phyloP scores from a whole-genome alignment of 2,113 vertebrate species.

The Ursus arctos region DNA sequence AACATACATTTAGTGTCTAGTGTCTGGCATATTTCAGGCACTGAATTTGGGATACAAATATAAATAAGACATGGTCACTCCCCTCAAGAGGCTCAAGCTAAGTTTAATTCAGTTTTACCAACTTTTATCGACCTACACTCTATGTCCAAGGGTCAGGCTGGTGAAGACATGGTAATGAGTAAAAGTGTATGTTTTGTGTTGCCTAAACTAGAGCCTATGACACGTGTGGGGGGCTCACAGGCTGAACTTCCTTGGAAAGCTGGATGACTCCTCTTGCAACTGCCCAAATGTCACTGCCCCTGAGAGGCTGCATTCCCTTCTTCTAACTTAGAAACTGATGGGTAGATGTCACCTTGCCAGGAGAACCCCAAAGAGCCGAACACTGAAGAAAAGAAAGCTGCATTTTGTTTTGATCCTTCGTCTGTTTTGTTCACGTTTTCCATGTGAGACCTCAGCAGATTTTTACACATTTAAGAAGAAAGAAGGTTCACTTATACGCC shows the following conservation, averaged over 20 bases:
- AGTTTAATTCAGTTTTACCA: not conserved
- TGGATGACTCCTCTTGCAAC: not conserved
- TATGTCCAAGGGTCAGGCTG: not conserved
- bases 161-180: not conserved
- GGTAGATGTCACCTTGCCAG: not conserved
- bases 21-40: not conserved
- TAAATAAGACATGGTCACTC: not conserved
- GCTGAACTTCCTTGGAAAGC: not conserved
- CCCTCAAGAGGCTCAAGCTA: not conserved
- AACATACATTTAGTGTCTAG: not conserved
- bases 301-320: not conserved
- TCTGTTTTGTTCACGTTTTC: not conserved
- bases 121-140: not conserved
- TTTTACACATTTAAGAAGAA: not conserved
- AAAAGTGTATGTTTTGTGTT: not conserved
- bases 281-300: not conserved
- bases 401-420: not conserved
- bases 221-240: not conserved
- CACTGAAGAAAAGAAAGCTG: not conserved
- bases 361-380: not conserved
- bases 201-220: not conserved
- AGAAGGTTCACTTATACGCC: not conserved
- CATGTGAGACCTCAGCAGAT: not conserved
- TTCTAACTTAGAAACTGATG: not conserved
- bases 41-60: not conserved